Conservation (phyloP, 1,140 invertebrate genomes). For the Temnothorax longispinosus region DNA sequence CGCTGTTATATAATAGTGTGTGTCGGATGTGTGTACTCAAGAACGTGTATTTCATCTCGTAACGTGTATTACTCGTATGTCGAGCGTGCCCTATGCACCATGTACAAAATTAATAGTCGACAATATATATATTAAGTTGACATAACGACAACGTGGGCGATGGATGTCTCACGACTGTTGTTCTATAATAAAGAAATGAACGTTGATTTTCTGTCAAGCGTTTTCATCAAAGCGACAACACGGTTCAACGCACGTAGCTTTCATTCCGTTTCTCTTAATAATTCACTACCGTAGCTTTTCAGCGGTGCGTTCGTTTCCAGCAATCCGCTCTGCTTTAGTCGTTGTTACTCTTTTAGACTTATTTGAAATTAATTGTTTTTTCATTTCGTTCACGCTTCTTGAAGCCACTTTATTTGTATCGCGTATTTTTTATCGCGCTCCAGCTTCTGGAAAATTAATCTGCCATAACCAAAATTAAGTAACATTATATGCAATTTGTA, state of each 20-base stretch:
- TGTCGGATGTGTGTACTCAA: background rate
- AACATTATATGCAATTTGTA: background rate
- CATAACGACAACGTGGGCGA: background rate
- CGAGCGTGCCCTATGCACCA: background rate
- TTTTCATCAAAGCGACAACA: conserved; percentile 8
- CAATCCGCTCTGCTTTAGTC: background rate
- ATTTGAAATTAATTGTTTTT: conserved; percentile 2
- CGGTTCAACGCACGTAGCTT: background rate
- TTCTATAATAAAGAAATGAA: background rate
- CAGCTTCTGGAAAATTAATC: background rate
- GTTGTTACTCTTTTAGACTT: background rate
- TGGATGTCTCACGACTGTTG: background rate
- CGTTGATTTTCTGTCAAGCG: background rate
- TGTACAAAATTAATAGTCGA: conserved; percentile 13
- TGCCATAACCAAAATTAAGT: background rate
- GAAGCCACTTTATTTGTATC: background rate
- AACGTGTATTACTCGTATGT: background rate
- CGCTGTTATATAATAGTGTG: background rate
- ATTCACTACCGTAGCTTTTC: background rate
- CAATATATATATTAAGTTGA: conserved; percentile 7
- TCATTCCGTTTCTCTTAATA: background rate
- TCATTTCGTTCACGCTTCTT: background rate
- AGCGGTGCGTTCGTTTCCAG: background rate
- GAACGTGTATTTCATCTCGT: background rate
- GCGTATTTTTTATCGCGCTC: background rate